Percentiles rank a stretch among this genome's conserved stretches.
phyloP scores from a whole-genome alignment of 2,113 vertebrate genomes.

The Passer domesticus region DNA sequence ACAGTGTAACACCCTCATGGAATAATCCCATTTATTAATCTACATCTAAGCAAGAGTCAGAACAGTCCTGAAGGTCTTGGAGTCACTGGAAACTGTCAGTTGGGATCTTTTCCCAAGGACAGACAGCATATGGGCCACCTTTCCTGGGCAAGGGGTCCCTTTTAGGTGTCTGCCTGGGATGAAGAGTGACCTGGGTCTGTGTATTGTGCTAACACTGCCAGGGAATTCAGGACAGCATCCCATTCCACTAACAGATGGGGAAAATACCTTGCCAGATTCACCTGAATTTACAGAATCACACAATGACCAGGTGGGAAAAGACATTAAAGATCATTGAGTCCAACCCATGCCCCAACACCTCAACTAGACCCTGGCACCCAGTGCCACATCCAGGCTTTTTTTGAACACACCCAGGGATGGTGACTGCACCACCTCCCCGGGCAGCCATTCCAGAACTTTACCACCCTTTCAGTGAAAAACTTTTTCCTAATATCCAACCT shows the following conservation, averaged over 20 bases:
- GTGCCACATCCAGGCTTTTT: not conserved
- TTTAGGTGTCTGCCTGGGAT: not conserved
- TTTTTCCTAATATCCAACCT: not conserved
- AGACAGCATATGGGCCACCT: not conserved
- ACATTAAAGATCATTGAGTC: not conserved
- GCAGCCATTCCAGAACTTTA: not conserved
- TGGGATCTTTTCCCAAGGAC: not conserved
- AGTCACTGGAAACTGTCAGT: not conserved
- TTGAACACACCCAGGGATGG: not conserved
- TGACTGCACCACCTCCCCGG: not conserved
- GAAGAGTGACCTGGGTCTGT: fast-evolving
- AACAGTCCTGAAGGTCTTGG: not conserved
- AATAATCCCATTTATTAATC: not conserved
- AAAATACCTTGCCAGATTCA: not conserved
- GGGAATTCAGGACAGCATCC: not conserved
- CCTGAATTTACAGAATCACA: not conserved
- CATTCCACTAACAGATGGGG: not conserved
- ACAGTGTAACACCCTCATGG: not conserved
- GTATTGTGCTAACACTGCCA: not conserved
- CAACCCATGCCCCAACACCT: not conserved
- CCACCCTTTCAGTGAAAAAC: not conserved
- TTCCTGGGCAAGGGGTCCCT: not conserved
- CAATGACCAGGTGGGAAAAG: not conserved
- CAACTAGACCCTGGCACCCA: not conserved
- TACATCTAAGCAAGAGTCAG: not conserved